Percentiles rank a stretch among this genome's conserved stretches.
Conservation (phyloP, 2,797 vertebrate genomes). For the Mormyrus proboscirostris region DNA sequence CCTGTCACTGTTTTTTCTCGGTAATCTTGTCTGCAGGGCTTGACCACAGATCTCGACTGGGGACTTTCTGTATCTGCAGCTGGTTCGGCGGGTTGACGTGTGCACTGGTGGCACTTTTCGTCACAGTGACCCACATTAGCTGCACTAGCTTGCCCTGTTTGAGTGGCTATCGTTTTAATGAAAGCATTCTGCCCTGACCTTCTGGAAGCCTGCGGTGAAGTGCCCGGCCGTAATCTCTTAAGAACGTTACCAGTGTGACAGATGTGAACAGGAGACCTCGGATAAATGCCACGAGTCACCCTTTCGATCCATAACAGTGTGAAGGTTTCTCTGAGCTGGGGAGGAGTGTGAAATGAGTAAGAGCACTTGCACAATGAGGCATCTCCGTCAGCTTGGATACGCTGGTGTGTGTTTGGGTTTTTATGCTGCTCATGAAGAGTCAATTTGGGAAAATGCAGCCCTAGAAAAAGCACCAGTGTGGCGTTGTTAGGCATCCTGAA, state of each 20-base stretch:
- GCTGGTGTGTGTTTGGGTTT: neutral
- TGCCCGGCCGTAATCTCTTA: neutral
- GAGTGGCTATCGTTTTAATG: neutral
- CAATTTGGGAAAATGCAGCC: neutral
- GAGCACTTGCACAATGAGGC: neutral
- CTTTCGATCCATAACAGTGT: neutral
- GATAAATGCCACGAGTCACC: neutral
- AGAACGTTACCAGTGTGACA: neutral
- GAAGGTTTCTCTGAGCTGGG: neutral
- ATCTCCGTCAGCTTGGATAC: neutral
- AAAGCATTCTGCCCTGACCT: neutral
- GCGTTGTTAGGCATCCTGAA: neutral
- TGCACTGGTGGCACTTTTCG: neutral
- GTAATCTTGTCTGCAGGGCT: neutral
- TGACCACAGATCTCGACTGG: neutral
- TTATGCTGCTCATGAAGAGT: neutral
- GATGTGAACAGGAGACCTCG: neutral
- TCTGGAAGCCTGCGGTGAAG: neutral
- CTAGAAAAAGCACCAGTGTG: neutral
- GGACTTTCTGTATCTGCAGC: neutral
- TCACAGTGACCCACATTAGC: neutral
- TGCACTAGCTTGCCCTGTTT: neutral
- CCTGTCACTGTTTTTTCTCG: neutral
- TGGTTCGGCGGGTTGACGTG: neutral
- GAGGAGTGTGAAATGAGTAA: neutral